Conservation (phyloP, 23 tunicate genomes). For the Aplidium turbinatum region DNA sequence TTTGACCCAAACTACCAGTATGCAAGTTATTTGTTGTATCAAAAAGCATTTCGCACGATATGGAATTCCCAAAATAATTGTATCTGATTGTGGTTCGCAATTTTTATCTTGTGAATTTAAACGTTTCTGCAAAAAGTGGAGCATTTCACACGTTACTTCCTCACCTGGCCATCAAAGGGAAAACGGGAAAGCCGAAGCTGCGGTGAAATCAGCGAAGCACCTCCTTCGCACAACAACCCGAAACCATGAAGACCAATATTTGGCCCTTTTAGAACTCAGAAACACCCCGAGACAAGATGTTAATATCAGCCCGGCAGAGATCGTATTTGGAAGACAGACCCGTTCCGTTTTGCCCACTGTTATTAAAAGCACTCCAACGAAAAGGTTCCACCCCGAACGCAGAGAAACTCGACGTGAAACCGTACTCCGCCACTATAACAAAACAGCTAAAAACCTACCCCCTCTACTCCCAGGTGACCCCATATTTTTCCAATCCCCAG, state of each 20-base stretch:
- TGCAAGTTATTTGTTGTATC: neutral
- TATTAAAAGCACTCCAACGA: neutral
- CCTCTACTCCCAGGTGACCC: neutral
- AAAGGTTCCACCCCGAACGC: neutral
- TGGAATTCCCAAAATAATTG: conserved; percentile 5
- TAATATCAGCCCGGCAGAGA: conserved; percentile 5
- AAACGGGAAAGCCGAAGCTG: conserved; percentile 20
- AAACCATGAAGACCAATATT: conserved; percentile 12
- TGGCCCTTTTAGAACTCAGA: conserved; percentile 25
- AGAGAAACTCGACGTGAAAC: conserved; percentile 1
- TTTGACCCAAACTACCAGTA: neutral
- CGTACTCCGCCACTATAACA: neutral
- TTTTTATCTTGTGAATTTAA: conserved; percentile 7
- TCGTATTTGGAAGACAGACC: conserved; percentile 2
- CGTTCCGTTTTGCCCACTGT: conserved; percentile 1
- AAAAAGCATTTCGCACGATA: conserved; percentile 13
- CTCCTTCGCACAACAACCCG: neutral
- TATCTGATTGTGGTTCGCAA: conserved; percentile 21
- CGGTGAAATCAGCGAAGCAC: conserved; percentile 6
- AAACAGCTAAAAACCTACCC: conserved; percentile 1
- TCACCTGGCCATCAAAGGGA: conserved; percentile 30
- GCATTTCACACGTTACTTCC: conserved; percentile 13
- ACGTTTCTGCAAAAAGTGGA: neutral
- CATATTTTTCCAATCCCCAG: neutral
- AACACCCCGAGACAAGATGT: conserved; percentile 29